Conservation (phyloP, 2,113 vertebrate genomes). For the Syngnathus floridae region DNA sequence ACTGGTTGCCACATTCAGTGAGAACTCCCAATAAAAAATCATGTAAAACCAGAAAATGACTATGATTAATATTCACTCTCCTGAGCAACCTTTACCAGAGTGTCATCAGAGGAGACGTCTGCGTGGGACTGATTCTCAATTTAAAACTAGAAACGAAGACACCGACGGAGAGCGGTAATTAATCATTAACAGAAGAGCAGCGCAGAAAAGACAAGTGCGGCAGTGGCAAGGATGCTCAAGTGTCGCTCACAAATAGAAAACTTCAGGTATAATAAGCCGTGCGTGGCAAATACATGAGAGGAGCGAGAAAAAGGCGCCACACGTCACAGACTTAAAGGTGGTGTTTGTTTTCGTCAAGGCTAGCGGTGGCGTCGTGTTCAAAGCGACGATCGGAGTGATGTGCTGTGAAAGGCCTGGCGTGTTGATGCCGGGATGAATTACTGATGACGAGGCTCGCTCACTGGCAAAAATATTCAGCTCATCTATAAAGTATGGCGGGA, state of each 20-base stretch:
- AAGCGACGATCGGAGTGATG: background rate
- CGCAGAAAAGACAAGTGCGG: background rate
- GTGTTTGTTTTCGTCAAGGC: background rate
- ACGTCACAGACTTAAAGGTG: background rate
- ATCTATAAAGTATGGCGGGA: background rate
- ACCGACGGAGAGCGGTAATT: slow-evolving; percentile 1
- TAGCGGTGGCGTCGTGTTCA: background rate
- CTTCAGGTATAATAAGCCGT: background rate
- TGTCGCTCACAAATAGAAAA: slow-evolving; percentile 10
- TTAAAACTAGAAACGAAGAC: background rate
- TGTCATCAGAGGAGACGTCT: slow-evolving; percentile 10
- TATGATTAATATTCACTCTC: background rate
- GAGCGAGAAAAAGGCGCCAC: background rate
- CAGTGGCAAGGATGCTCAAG: background rate
- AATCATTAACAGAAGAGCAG: slow-evolving; percentile 14
- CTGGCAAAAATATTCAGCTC: background rate
- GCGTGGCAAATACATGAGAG: background rate
- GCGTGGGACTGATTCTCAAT: slow-evolving; percentile 2
- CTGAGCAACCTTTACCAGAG: slow-evolving; percentile 7
- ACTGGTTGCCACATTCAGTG: background rate
- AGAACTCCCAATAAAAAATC: background rate
- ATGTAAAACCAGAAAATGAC: background rate
- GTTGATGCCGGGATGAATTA: background rate
- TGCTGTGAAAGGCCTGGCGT: background rate
- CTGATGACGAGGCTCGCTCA: background rate